Evolutionary conservation across 2,888 invertebrate genomes (phyloP), one percentile per base, ranked within the genome.

Genomic region (Parnassius mnemosyne): DNA sequence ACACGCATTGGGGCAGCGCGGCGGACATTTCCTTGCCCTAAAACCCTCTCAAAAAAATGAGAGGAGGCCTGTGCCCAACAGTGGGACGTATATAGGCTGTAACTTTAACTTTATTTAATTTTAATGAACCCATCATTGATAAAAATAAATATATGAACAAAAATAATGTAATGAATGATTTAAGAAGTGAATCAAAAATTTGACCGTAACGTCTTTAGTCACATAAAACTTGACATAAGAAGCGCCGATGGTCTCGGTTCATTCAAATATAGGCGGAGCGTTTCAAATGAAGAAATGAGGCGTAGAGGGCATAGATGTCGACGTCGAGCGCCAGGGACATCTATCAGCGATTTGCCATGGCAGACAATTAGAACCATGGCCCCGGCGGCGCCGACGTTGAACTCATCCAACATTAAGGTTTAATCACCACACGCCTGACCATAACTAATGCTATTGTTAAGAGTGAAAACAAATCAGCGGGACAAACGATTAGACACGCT

Each of bases 301-400:
- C 42, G 53, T 69, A 74, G 69, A 79, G 81, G 79, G 80, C 74
- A 71, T 68, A 70, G 69, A 68, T 70, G 77, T 71, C 72, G 70
- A 13, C 70, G 71, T 66, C 70, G 73, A 74, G 71, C 68, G 71
- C 70, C 75, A 72, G 72, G 78, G 78, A 78, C 84, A 85, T 89
- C 75, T 78, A 84, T 89, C 87, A 86, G 72, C 77, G 77, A 89
- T 90, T 86, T 78, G 74, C 78, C 76, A 83, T 84, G 83, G 78
- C 73, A 79, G 77, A 84, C 89, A 89, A 89, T 89, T 89, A 89
- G 74, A 71, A 71, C 57, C 65, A 71, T 73, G 73, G 77, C 80
- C 78, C 78, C 73, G 71, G 66, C 66, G 65, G 65, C 73, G 72
- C 66, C 66, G 64, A 64, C 67, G 63, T 75, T 76, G 73, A 68